Evolutionary conservation across 2,113 vertebrate genomes (phyloP), one percentile per base, ranked within the genome.

Genomic region (Prolemur simus): DNA sequence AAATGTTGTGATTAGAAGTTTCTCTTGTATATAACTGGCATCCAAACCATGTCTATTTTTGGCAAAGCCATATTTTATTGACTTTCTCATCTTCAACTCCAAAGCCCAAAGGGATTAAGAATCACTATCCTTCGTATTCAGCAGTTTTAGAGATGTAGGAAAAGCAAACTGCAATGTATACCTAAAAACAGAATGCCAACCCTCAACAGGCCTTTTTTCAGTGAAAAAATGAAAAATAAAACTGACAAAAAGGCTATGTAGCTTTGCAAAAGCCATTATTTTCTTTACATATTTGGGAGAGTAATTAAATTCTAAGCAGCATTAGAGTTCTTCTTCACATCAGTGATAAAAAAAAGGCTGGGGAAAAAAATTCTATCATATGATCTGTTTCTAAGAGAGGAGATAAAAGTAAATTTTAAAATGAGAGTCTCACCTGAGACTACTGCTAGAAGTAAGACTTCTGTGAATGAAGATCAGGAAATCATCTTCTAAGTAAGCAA

Each of bases 361-460:
- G 80, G 15, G 27, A 89, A 94, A 89, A 94, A 92, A 97, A 80
- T 86, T 52, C 34, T 89, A 94, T 97, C 87, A 34, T 82, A 97
- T 73, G 77, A 95, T 97, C 90, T 95, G 60, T 56, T 97, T 97
- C 97, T 85, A 97, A 96, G 97, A 76, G 80, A 97, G 84, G 94
- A 97, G 97, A 98, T 96, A 97, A 95, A 98, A 98, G 90, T 96
- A 97, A 98, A 97, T 69, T 93, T 60, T 93, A 97, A 97, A 98
- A 97, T 52, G 39, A 98, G 96, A 94, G 32, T 77, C 91, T 95
- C 6, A 23, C 77, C 94, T 95, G 82, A 94, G 87, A 97, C 88
- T 96, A 91, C 39, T 56, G 60, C 89, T 95, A 68, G 96, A 98
- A 96, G 83, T 71, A 71, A 10, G 45, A 68, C n/a, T 94, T 96